phyloP scores from a whole-genome alignment of 2,888 invertebrate species.

The Euplexia lucipara region DNA sequence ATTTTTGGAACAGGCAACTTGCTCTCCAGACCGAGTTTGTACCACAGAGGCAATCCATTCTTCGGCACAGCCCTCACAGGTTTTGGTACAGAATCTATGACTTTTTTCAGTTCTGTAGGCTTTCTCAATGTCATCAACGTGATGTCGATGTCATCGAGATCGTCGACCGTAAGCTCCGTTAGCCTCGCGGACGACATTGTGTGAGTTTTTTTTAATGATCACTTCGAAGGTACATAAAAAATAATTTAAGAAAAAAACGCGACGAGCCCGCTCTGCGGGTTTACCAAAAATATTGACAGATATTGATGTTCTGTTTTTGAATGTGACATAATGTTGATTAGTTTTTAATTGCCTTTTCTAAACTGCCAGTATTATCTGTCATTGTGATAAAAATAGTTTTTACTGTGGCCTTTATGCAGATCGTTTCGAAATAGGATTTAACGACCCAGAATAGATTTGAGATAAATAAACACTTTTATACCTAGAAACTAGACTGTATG shows the following conservation, averaged over 20 bases:
- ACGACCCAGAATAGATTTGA: slow-evolving; percentile 1
- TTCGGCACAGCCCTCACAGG: slow-evolving; percentile 86
- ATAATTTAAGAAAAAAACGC: slow-evolving; percentile 64
- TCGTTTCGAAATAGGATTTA: not conserved
- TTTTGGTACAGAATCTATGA: slow-evolving; percentile 86
- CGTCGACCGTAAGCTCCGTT: slow-evolving; percentile 72
- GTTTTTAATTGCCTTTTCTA: slow-evolving; percentile 44
- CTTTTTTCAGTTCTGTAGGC: slow-evolving; percentile 86
- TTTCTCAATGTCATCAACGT: slow-evolving; percentile 85
- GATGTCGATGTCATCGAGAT: slow-evolving; percentile 76
- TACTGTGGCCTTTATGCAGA: not conserved
- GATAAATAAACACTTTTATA: slow-evolving; percentile 3
- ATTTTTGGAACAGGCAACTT: slow-evolving; percentile 90
- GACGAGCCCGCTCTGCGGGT: slow-evolving; percentile 52
- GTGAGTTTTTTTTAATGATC: slow-evolving; percentile 42
- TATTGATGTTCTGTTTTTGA: slow-evolving; percentile 71
- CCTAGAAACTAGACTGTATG: not conserved
- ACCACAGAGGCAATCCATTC: slow-evolving; percentile 90
- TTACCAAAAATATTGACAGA: slow-evolving; percentile 68
- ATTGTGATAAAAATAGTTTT: slow-evolving; percentile 21
- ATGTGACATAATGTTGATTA: slow-evolving; percentile 42
- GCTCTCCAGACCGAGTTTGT: slow-evolving; percentile 86
- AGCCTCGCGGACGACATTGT: slow-evolving; percentile 70
- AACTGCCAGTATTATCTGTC: slow-evolving; percentile 20
- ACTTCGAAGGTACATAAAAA: slow-evolving; percentile 60